Conservation (phyloP, 64 coral and sea anemone genomes). For the Dendronephthya gigantea region DNA sequence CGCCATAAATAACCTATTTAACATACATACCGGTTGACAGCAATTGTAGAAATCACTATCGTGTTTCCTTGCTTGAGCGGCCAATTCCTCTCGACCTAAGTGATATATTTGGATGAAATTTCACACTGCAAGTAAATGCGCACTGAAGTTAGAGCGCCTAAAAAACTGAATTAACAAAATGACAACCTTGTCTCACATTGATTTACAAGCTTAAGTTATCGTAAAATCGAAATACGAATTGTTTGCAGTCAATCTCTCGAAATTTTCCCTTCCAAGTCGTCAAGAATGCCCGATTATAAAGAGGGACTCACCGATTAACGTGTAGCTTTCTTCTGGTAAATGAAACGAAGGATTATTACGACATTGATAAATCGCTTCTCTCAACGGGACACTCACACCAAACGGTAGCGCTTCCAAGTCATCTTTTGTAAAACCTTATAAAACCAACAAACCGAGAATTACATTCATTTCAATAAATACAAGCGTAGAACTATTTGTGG, state of each 20-base stretch:
- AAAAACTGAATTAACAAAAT: too few species aligned
- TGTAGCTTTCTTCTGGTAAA: slow-evolving; percentile 52
- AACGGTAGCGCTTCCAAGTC: slow-evolving; percentile 79
- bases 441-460: background rate
- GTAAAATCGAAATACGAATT: too few species aligned
- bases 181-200: too few species aligned
- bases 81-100: background rate
- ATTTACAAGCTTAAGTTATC: too few species aligned
- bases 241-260: too few species aligned
- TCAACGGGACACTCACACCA: slow-evolving; percentile 69
- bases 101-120: too few species aligned
- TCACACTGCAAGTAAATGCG: too few species aligned
- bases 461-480: background rate
- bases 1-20: too few species aligned
- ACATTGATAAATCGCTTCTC: slow-evolving; percentile 79
- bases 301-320: slow-evolving; percentile 61
- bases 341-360: slow-evolving; percentile 48
- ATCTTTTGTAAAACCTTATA: slow-evolving; percentile 58
- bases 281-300: too few species aligned
- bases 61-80: background rate
- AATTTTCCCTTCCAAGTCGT: too few species aligned
- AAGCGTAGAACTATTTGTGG: too few species aligned
- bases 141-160: too few species aligned
- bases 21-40: background rate
- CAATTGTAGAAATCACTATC: background rate